Percentiles rank a stretch among this genome's conserved stretches.
These are phyloP conservation scores for Sphinx pinastri DNA, from an alignment of 2,888 invertebrate species.

Conservation along the genomic window DNA sequence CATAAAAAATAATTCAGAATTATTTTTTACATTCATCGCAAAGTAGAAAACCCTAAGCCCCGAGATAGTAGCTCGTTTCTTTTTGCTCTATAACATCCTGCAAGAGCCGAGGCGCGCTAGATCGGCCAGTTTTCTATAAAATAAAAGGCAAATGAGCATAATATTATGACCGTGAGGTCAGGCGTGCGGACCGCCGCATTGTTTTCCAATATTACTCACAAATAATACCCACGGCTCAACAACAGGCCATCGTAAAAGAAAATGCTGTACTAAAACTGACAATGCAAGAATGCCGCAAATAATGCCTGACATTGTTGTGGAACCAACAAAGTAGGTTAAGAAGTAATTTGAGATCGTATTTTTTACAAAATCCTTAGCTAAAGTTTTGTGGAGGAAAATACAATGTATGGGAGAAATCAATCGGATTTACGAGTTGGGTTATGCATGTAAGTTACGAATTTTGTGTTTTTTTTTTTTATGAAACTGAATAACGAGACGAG, in stretches of 20 bases:
- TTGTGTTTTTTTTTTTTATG: no score
- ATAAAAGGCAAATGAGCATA: constrained; percentile 71
- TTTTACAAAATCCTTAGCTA: constrained; percentile 8
- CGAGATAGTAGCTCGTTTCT: constrained; percentile 47
- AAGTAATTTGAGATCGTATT: constrained; percentile 17
- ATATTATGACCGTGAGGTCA: constrained; percentile 62
- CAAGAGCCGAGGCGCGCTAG: constrained; percentile 44
- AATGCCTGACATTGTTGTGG: constrained; percentile 55
- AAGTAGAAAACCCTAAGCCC: constrained; percentile 21
- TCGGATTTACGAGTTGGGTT: neutral
- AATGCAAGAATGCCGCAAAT: constrained; percentile 48
- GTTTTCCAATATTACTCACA: constrained; percentile 56
- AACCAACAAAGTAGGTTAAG: constrained; percentile 35
- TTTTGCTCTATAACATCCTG: constrained; percentile 59
- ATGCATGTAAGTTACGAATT: no score
- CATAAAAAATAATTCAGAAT: neutral
- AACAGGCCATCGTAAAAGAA: constrained; percentile 48
- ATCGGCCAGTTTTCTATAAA: constrained; percentile 64
- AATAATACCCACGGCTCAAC: constrained; percentile 46
- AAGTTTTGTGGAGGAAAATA: constrained; percentile 19
- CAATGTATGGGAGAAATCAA: neutral
- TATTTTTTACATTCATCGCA: neutral
- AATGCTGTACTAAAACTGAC: constrained; percentile 63
- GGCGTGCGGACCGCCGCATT: constrained; percentile 67
- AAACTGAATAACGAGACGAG: no score